These are phyloP conservation scores for Salvelinus namaycush DNA, from an alignment of 2,113 vertebrate genomes.

Conservation along the genomic window DNA sequence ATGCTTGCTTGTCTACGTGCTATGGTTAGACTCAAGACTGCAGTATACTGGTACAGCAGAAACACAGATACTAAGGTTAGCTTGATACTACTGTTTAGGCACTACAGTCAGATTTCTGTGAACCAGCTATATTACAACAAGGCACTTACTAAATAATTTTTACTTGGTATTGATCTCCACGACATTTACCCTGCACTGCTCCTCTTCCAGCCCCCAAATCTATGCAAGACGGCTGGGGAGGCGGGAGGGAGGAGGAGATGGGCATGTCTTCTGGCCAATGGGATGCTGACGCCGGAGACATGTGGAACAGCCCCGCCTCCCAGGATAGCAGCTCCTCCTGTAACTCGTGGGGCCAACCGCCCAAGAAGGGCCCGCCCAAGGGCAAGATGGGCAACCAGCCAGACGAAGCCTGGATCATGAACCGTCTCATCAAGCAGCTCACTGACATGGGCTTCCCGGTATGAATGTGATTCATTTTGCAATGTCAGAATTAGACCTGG, in stretches of 20 bases:
- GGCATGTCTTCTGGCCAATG: conserved; percentile 84
- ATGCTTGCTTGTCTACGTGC: too few species aligned
- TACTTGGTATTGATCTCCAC: too few species aligned
- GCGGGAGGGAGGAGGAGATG: conserved; percentile 84
- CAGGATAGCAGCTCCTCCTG: conserved; percentile 86
- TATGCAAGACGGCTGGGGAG: conserved; percentile 99
- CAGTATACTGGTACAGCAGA: too few species aligned
- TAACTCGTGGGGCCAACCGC: conserved; percentile 82
- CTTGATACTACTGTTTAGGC: too few species aligned
- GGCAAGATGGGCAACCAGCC: conserved; percentile 87
- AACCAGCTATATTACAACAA: too few species aligned
- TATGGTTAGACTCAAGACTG: too few species aligned
- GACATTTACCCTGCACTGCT: too few species aligned
- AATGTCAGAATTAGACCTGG: too few species aligned
- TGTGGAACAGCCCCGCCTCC: conserved; percentile 90
- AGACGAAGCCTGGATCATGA: conserved; percentile 96
- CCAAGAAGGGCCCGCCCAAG: conserved; percentile 90
- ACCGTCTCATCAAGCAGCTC: conserved; percentile 94
- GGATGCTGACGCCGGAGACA: conserved; percentile 92
- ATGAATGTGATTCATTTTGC: conserved; percentile 43
- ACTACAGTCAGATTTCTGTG: too few species aligned
- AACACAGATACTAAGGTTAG: too few species aligned
- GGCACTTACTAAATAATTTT: too few species aligned
- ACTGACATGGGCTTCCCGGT: conserved; percentile 99
- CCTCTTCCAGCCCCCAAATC: conserved; percentile 87